These are phyloP conservation scores for Ostrea edulis DNA, from an alignment of 1,140 invertebrate genomes.

Conservation along the genomic window DNA sequence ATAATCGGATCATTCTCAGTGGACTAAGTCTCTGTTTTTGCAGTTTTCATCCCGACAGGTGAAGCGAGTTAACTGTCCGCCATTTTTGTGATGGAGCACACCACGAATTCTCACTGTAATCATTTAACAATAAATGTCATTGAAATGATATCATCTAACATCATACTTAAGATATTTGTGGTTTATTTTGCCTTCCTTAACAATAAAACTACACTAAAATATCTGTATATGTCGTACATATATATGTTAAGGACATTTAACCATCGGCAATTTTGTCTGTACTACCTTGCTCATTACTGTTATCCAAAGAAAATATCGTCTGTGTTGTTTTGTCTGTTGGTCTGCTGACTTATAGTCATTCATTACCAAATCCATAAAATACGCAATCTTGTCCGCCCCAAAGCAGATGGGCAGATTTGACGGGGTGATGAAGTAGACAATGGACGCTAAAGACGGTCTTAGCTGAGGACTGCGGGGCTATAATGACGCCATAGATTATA, in stretches of 20 bases:
- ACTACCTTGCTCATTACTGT: background rate
- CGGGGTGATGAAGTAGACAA: background rate
- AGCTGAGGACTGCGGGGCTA: background rate
- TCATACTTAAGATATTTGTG: background rate
- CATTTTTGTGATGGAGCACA: no score
- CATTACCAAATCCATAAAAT: background rate
- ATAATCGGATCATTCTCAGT: no score
- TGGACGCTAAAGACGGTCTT: background rate
- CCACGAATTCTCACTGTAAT: background rate
- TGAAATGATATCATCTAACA: background rate
- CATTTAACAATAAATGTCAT: background rate
- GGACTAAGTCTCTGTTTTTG: no score
- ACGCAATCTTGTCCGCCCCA: background rate
- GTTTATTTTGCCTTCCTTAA: background rate
- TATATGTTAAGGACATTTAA: no score
- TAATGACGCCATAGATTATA: background rate
- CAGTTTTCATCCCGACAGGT: no score
- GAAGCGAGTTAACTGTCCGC: no score
- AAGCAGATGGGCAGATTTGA: background rate
- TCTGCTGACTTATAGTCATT: background rate
- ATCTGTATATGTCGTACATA: background rate
- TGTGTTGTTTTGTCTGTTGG: background rate
- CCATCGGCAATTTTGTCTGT: background rate
- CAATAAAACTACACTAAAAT: constrained; percentile 10
- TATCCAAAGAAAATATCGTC: background rate